Conservation (phyloP, 2,113 vertebrate genomes). For the Columba janthina region DNA sequence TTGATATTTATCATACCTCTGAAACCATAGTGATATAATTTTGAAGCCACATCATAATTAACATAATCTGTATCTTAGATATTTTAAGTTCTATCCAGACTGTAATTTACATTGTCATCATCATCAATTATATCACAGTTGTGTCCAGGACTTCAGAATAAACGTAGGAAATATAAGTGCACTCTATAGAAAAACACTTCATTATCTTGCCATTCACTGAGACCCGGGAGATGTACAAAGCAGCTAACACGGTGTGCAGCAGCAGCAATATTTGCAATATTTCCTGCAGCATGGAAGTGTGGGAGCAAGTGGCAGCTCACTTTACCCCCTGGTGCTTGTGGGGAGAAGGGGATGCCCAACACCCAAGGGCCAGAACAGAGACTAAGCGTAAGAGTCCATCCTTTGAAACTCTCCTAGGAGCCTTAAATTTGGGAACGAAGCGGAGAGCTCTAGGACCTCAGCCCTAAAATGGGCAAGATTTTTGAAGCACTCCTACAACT, state of each 20-base stretch:
- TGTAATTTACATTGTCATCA: neutral
- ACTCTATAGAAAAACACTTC: neutral
- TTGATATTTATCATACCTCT: neutral
- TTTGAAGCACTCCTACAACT: neutral
- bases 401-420: neutral
- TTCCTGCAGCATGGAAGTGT: neutral
- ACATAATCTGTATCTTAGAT: neutral
- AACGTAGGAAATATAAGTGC: neutral
- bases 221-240: neutral
- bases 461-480: accelerated
- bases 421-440: neutral
- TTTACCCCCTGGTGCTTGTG: accelerated
- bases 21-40: neutral
- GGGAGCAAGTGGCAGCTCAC: neutral
- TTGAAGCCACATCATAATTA: neutral
- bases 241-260: neutral
- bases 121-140: neutral
- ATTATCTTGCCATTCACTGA: neutral
- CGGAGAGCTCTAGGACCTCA: neutral
- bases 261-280: neutral
- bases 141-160: neutral
- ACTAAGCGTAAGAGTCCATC: neutral
- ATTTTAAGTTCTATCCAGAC: neutral
- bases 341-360: neutral
- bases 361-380: neutral